Evolutionary conservation across 2,113 vertebrate genomes (phyloP).

Genomic region (human): GRCh38 chr14:78431001-78431500

Average conservation of each 20-base stretch:
- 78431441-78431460: background rate
- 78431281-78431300: background rate
- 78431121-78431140: background rate
- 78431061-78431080: constrained; percentile 18
- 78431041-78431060: background rate
- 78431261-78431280: background rate
- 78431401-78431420: background rate
- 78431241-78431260: background rate
- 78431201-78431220: background rate
- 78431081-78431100: background rate
- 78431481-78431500: background rate
- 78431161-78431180: background rate
- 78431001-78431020: constrained; percentile 41
- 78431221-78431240: background rate
- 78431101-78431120: background rate
- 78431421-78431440: background rate
- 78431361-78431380: background rate
- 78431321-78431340: constrained; percentile 32
- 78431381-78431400: background rate
- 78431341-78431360: background rate
- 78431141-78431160: background rate
- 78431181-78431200: background rate
- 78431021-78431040: background rate
- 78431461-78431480: background rate
- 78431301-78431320: background rate